Evolutionary conservation across 2,113 vertebrate genomes (phyloP).

Genomic region (Oenanthe melanoleuca): DNA sequence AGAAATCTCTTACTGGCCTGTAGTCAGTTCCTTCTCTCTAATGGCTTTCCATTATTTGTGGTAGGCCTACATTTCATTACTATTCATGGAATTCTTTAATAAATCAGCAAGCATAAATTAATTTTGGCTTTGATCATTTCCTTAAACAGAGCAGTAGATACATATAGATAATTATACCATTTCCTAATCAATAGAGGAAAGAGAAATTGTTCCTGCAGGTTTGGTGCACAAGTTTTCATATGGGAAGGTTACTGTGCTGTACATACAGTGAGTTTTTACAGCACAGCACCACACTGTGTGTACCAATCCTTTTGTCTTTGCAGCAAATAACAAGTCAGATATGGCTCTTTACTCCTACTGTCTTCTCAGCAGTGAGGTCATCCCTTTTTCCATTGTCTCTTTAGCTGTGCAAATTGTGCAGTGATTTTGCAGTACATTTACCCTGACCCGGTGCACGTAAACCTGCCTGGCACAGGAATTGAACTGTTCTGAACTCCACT

Average conservation of each 20-base stretch:
- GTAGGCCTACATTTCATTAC: not conserved
- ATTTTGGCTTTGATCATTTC: not conserved
- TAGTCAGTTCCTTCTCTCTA: not conserved
- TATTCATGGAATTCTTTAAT: not conserved
- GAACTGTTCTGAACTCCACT: not conserved
- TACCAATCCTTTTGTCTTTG: not conserved
- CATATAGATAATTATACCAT: not conserved
- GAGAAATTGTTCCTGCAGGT: not conserved
- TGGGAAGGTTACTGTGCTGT: not conserved
- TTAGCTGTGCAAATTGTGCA: not conserved
- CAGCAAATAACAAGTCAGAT: not conserved
- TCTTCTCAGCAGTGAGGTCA: not conserved
- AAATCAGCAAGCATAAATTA: not conserved
- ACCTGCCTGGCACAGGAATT: not conserved
- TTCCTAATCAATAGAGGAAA: not conserved
- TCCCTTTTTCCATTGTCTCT: not conserved
- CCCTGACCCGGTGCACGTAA: not conserved
- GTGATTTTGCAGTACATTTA: constrained; percentile 3
- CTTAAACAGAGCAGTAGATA: not conserved
- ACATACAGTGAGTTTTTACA: not conserved
- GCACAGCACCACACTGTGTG: not conserved
- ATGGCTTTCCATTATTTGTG: not conserved
- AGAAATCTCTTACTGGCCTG: not conserved
- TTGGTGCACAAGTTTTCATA: not conserved
- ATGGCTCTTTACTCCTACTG: fast-evolving